Percentiles rank a stretch among this genome's conserved stretches.
phyloP scores from a whole-genome alignment of 1,140 invertebrate genomes.

The Pomacea maculata region DNA sequence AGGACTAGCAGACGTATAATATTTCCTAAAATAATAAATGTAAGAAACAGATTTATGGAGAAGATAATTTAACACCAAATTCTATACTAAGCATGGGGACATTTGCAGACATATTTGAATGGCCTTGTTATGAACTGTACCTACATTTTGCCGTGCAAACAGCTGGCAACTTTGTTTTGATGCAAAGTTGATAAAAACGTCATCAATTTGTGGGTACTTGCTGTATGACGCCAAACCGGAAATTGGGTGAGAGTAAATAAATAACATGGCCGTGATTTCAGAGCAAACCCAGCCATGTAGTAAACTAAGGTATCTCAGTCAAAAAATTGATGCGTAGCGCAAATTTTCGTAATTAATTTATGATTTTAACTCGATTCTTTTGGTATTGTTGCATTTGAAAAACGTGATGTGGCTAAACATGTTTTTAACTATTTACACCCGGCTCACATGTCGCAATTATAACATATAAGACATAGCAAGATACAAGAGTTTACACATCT shows the following conservation, averaged over 20 bases:
- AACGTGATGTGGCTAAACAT: too few species aligned
- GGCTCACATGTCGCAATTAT: too few species aligned
- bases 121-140: not conserved
- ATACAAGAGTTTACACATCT: too few species aligned
- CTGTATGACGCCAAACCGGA: not conserved
- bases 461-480: too few species aligned
- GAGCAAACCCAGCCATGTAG: not conserved
- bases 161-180: slow-evolving; percentile 19
- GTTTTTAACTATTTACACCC: too few species aligned
- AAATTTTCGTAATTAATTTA: not conserved
- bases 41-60: not conserved
- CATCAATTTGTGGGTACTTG: slow-evolving; percentile 21
- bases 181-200: slow-evolving; percentile 21
- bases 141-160: slow-evolving; percentile 1
- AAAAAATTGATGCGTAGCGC: not conserved
- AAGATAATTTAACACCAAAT: not conserved
- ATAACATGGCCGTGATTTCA: too few species aligned
- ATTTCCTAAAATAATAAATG: not conserved
- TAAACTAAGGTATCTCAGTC: not conserved
- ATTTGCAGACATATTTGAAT: not conserved
- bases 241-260: not conserved
- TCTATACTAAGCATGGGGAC: not conserved
- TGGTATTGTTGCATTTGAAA: not conserved
- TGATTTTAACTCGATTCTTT: not conserved
- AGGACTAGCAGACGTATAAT: not conserved